Conservation (phyloP, 1,140 invertebrate species). For the Zaprionus taronus region DNA sequence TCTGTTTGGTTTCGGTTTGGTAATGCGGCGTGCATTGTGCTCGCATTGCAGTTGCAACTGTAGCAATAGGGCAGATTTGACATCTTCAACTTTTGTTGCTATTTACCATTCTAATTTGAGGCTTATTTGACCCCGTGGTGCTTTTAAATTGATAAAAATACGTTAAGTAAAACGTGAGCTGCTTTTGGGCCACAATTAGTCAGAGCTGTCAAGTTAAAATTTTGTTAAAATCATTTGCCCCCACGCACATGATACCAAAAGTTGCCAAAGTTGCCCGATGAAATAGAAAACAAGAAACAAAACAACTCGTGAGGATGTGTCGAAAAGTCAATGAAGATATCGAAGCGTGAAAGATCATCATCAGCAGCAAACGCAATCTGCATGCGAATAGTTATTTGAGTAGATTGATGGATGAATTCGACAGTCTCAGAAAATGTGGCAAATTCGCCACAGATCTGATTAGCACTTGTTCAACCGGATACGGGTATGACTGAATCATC, state of each 20-base stretch:
- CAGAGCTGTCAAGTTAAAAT: slow-evolving; percentile 37
- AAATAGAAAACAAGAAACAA: slow-evolving; percentile 15
- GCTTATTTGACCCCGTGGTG: not conserved
- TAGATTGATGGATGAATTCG: slow-evolving; percentile 61
- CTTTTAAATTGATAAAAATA: slow-evolving; percentile 30
- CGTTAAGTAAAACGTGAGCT: slow-evolving; percentile 17
- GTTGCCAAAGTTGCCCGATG: not conserved
- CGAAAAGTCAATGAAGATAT: slow-evolving; percentile 34
- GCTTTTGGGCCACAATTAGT: slow-evolving; percentile 69
- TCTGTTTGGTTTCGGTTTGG: slow-evolving; percentile 10
- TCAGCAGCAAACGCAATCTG: slow-evolving; percentile 27
- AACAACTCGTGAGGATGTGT: slow-evolving; percentile 63
- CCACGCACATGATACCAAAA: slow-evolving; percentile 22
- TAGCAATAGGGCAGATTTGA: not conserved
- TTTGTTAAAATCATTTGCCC: slow-evolving; percentile 41
- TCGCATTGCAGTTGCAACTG: slow-evolving; percentile 4
- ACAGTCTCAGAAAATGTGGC: slow-evolving; percentile 9
- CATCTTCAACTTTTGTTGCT: not conserved
- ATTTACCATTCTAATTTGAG: not conserved
- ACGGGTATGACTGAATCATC: slow-evolving; percentile 41
- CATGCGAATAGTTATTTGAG: slow-evolving; percentile 28
- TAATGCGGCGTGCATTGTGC: slow-evolving; percentile 12
- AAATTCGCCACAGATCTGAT: slow-evolving; percentile 69
- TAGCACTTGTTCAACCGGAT: slow-evolving; percentile 66
- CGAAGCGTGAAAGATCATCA: slow-evolving; percentile 51